phyloP scores from a whole-genome alignment of 2,888 invertebrate genomes.

The Cerastis rubricosa region DNA sequence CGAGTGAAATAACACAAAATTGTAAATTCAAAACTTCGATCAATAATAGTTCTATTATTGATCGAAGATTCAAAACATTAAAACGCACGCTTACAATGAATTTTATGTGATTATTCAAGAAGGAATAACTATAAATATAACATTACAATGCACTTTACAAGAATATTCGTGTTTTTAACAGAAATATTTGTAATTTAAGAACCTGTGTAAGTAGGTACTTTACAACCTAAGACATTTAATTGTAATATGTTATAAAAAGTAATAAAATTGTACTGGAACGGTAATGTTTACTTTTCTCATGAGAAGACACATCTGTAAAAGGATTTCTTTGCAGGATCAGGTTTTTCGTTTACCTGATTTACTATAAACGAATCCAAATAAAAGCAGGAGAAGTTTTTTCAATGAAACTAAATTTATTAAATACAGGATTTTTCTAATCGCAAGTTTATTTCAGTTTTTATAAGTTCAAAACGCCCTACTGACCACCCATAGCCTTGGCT shows the following conservation, averaged over 20 bases:
- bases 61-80: no score
- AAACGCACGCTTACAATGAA: slow-evolving; percentile 5
- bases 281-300: background rate
- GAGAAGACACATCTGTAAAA: background rate
- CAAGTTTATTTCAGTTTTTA: background rate
- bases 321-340: background rate
- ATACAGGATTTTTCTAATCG: background rate
- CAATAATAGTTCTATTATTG: no score
- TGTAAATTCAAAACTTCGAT: slow-evolving; percentile 39
- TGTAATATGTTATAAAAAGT: background rate
- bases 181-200: background rate
- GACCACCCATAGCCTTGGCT: background rate
- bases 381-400: no score
- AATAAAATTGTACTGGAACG: background rate
- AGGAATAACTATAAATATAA: slow-evolving; percentile 18
- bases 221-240: background rate
- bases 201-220: background rate
- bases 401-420: background rate
- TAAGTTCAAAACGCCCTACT: background rate
- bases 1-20: slow-evolving; percentile 25
- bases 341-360: no score
- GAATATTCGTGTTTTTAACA: slow-evolving; percentile 1
- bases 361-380: background rate
- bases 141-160: slow-evolving; percentile 11
- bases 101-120: slow-evolving; percentile 40